Percentiles rank a stretch among this genome's conserved stretches.
phyloP scores from a whole-genome alignment of 2,888 invertebrate species.

The Philonicus albiceps region DNA sequence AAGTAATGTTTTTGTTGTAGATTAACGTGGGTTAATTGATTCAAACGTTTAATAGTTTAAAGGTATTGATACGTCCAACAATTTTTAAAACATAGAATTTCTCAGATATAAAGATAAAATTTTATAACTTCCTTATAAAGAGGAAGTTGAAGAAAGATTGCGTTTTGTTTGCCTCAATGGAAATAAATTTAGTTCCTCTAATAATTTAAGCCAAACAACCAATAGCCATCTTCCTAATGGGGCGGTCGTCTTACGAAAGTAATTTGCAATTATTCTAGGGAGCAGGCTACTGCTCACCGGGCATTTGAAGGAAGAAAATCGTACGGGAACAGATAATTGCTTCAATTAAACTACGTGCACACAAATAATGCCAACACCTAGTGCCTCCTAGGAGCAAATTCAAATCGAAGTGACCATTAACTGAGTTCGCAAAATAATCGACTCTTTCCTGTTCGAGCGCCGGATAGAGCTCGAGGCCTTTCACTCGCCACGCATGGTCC shows the following conservation, averaged over 20 bases:
- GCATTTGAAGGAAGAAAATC: background rate
- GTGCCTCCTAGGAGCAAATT: background rate
- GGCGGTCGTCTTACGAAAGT: background rate
- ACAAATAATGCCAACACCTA: background rate
- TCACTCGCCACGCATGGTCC: background rate
- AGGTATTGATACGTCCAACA: too few relatives aligned
- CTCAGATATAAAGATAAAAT: too few relatives aligned
- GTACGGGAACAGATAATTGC: background rate
- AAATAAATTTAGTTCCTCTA: background rate
- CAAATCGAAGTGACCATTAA: background rate
- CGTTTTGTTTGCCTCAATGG: background rate
- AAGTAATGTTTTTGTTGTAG: too few relatives aligned
- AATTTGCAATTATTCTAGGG: background rate
- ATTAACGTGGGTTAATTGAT: too few relatives aligned
- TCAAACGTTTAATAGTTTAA: too few relatives aligned
- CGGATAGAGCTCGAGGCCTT: background rate
- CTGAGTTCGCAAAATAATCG: background rate
- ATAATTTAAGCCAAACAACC: background rate
- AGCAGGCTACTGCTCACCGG: background rate
- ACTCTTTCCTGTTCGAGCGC: background rate
- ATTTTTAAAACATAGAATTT: too few relatives aligned
- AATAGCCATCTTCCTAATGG: background rate
- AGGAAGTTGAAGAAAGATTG: background rate
- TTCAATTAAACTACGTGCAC: background rate
- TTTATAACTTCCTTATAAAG: background rate